A percentile compares a stretch with the other conserved stretches of the same genome.
These are phyloP conservation scores for Haliclystus octoradiatus DNA, from an alignment of 30 jellyfish, hydroid and myxozoan species.

Conservation along the genomic window DNA sequence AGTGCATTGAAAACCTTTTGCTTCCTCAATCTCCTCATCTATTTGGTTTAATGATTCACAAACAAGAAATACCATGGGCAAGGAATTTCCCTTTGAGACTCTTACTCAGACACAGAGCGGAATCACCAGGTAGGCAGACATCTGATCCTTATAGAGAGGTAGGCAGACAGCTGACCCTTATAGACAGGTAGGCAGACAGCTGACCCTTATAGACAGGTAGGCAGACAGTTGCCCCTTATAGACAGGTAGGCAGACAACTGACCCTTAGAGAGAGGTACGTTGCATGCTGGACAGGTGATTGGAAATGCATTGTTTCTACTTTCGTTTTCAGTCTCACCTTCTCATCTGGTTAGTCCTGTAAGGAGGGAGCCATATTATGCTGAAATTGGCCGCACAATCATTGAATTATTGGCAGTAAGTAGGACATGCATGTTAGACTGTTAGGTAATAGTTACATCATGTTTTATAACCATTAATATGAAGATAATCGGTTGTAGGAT, in stretches of 20 bases:
- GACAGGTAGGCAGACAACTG: too few species aligned
- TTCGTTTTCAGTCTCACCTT: slow-evolving; percentile 63
- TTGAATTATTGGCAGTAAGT: slow-evolving; percentile 87
- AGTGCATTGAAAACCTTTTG: slow-evolving; percentile 63
- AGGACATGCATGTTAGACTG: background rate
- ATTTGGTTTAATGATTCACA: slow-evolving; percentile 61
- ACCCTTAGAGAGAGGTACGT: background rate
- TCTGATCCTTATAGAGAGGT: too few species aligned
- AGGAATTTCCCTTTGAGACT: slow-evolving; percentile 76
- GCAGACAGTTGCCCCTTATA: too few species aligned
- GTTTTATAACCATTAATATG: too few species aligned
- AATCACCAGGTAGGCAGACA: slow-evolving; percentile 68
- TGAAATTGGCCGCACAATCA: slow-evolving; percentile 66
- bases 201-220: too few species aligned
- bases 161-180: too few species aligned
- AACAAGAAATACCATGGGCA: slow-evolving; percentile 87
- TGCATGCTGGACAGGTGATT: background rate
- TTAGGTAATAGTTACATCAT: too few species aligned
- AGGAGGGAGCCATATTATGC: slow-evolving; percentile 68
- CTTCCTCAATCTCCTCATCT: slow-evolving; percentile 79
- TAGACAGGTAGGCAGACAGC: too few species aligned
- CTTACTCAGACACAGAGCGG: slow-evolving; percentile 78
- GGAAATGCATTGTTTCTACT: background rate
- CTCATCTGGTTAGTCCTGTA: slow-evolving; percentile 45
- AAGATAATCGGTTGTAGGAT: slow-evolving; percentile 44